Evolutionary conservation across 1,140 invertebrate species (phyloP), one percentile per base, ranked within the genome.

Genomic region (Drosophila melanica): DNA sequence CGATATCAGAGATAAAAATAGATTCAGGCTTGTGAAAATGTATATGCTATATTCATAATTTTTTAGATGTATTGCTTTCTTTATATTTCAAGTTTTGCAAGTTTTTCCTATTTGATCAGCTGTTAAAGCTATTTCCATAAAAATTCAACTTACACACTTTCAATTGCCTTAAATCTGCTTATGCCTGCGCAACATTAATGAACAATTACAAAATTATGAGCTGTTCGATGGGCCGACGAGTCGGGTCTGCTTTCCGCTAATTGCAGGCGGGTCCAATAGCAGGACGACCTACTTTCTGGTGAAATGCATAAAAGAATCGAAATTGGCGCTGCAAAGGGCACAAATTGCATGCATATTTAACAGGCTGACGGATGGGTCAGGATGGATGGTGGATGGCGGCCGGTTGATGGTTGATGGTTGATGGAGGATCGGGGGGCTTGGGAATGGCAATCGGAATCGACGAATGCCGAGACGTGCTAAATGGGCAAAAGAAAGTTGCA

Each of bases 401-500:
- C 30, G 45, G 23, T 16, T 16, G 45, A 27, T 16, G 39, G 9
- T 23, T 12, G 54, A 9, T 44, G 39, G 23, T 8, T 37, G 11
- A 20, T 48, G 45, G 23, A 18, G 23, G 41, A 20, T 16, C 39
- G 9, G 23, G 12, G 2, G 37, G n/a, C 27, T 7, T 27, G 27
- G 27, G 27, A 27, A 27, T 27, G 7, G 41, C 3, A n/a, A 42
- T 41, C 44, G 18, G 39, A 64, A 69, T 74, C 62, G 65, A 76
- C 53, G 72, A 72, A 76, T 58, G 77, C 58, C 58, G 75, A 72
- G 63, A 86, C 81, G 81, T 86, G 77, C 81, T 68, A 78, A 86
- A 79, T 86, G 71, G 70, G 58, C 75, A 76, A 81, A 79, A 67
- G 60, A 81, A 87, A 81, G 59, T 86, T 81, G 82, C 71, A 81